Conservation (phyloP, 2,888 invertebrate genomes). For the Taenaris catops region DNA sequence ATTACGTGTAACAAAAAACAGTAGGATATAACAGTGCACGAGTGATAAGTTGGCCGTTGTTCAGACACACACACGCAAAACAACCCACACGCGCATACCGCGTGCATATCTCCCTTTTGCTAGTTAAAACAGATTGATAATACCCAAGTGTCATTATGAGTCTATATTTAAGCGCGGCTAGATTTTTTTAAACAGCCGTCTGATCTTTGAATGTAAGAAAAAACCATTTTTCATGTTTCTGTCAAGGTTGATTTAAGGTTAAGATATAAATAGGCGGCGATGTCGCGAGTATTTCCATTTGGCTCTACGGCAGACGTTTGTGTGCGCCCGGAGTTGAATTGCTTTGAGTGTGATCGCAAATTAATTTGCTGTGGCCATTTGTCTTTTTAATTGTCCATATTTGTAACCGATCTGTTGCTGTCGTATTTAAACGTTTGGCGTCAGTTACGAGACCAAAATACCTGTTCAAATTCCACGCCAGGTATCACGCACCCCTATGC, state of each 20-base stretch:
- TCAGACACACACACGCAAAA: constrained; percentile 27
- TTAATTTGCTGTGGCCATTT: constrained; percentile 6
- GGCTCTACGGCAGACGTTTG: constrained; percentile 8
- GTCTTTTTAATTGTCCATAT: constrained; percentile 12
- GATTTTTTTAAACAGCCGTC: constrained; percentile 49
- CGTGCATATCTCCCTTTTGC: constrained; percentile 47
- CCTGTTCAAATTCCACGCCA: too few species aligned
- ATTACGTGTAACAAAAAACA: too few species aligned
- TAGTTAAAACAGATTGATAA: constrained; percentile 74
- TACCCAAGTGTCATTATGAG: constrained; percentile 68
- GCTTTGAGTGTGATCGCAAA: constrained; percentile 11
- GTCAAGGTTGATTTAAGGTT: constrained; percentile 79
- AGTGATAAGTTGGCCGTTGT: constrained; percentile 38
- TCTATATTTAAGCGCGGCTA: constrained; percentile 57
- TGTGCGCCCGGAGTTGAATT: constrained; percentile 14
- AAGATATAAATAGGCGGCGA: constrained; percentile 57
- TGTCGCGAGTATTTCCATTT: constrained; percentile 33
- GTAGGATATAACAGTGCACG: constrained; percentile 5
- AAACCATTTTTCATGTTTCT: constrained; percentile 67
- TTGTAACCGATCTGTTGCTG: constrained; percentile 6
- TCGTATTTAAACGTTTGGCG: constrained; percentile 6
- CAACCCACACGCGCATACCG: constrained; percentile 26
- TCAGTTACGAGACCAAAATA: neutral
- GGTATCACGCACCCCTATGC: too few species aligned
- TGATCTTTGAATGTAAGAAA: constrained; percentile 53